A percentile compares a stretch with the other conserved stretches of the same genome.
Conservation (phyloP, 92 coral and sea anemone genomes). For the Bergia puertoricense region DNA sequence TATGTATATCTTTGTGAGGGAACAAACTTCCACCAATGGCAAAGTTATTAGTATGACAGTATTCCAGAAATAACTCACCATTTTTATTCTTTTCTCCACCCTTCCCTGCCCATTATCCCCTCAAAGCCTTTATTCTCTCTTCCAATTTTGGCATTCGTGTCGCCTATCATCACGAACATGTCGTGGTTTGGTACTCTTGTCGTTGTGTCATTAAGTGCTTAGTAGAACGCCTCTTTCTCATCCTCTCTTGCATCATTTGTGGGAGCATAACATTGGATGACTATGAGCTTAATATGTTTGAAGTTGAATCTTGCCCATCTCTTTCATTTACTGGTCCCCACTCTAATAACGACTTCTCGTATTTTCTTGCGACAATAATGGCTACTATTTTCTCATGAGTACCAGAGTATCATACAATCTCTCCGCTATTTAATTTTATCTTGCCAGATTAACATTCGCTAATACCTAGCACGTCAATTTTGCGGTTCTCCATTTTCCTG, state of each 20-base stretch:
- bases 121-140: conserved; percentile 3
- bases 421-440: background rate
- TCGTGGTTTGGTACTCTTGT: too few species aligned
- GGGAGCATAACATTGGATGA: background rate
- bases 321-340: background rate
- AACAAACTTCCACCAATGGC: too few species aligned
- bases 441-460: too few species aligned
- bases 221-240: background rate
- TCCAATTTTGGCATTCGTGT: conserved; percentile 2
- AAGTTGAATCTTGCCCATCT: background rate
- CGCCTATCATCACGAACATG: background rate
- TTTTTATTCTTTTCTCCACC: background rate
- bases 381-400: conserved; percentile 1
- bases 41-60: too few species aligned
- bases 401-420: background rate
- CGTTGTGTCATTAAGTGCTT: background rate
- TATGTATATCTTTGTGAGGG: too few species aligned
- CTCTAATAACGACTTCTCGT: background rate
- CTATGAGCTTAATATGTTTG: background rate
- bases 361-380: background rate
- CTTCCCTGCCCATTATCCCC: background rate
- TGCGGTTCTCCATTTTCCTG: too few species aligned
- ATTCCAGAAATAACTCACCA: background rate
- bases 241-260: background rate
- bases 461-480: background rate